Evolutionary conservation across 2,113 vertebrate species (phyloP).

Genomic region (Podilymbus podiceps): DNA sequence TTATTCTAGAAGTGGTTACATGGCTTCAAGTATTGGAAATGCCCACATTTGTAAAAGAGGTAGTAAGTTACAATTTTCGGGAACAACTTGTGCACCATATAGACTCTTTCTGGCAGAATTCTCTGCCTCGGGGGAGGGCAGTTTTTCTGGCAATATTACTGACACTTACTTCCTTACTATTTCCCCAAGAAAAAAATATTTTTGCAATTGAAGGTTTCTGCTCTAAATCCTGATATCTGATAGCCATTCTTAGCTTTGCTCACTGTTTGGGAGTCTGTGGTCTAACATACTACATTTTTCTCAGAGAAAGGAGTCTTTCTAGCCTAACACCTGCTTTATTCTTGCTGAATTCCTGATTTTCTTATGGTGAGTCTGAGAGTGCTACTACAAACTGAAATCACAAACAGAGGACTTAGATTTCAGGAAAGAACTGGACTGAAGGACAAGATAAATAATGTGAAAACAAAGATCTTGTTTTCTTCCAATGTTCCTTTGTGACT

Average conservation of each 20-base stretch:
- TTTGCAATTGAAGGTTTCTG: not conserved
- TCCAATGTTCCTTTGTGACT: not conserved
- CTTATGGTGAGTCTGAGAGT: not conserved
- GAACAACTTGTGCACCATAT: not conserved
- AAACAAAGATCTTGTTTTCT: constrained; percentile 29
- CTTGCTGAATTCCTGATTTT: not conserved
- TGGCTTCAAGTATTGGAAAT: not conserved
- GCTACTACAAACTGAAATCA: constrained; percentile 1
- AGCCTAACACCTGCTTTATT: constrained; percentile 2
- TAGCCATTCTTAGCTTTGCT: not conserved
- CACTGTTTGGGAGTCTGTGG: not conserved
- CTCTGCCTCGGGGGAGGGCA: not conserved
- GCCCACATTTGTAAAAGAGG: not conserved
- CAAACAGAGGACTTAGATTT: constrained; percentile 13
- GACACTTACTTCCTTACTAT: not conserved
- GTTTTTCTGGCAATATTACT: not conserved
- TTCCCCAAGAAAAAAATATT: not conserved
- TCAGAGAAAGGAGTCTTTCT: not conserved
- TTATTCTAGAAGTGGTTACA: not conserved
- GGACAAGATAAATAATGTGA: constrained; percentile 32
- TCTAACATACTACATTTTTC: not conserved
- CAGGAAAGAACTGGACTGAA: not conserved
- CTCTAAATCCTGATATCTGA: not conserved
- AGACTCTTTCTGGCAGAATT: not conserved
- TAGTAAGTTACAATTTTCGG: not conserved